Base-by-base conservation (phyloP, 1,140 invertebrate species). In the Sitobion miscanthi region DNA sequence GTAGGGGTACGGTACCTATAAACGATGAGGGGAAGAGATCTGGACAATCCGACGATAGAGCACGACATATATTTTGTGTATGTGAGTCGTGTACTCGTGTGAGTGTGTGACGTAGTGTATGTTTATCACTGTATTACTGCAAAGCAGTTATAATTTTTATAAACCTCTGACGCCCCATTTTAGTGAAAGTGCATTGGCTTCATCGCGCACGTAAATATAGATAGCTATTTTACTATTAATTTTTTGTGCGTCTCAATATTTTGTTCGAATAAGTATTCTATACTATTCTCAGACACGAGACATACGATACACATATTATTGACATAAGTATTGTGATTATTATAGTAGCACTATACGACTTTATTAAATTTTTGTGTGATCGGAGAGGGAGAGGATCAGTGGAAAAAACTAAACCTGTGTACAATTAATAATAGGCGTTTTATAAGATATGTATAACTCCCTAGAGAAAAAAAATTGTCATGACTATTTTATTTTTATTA, bases 171-270 rank as follows among this genome's bases (percentile, higher is more conserved):
- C 42, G 45, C 35, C 42, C 42, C 25, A 47, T 49, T 88, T 88
- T 35, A 88, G 86, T 49, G 86, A 88, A 88, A 88, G 86, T 88
- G 17, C 86, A 52, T 88, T 47, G 47, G 17, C 30, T 49, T 49
- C 23, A 30, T 30, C 42, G 45, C 85, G 11, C 45, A 6, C 25
- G 9, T n/a, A 45, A 45, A 25, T 45, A 8, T 45, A 45, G n/a
- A 17, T 20, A 30, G 42, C 42, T 86, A 25, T 45, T 45, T 87
- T 69, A 69, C 62, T 14, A 69, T n/a, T n/a, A 7, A n/a, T 77
- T 77, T 77, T 69, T 49, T 87, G 21, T 85, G 49, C 45, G 85
- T 87, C 45, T 1, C 23, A 45, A 38, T 83, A 47, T 49, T 88
- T 30, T 88, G 30, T 88, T 35, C 25, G 52, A 54, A 54, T 54